Base-by-base conservation (phyloP, 64 coral and sea anemone species). In the Astreopora myriophthalma region DNA sequence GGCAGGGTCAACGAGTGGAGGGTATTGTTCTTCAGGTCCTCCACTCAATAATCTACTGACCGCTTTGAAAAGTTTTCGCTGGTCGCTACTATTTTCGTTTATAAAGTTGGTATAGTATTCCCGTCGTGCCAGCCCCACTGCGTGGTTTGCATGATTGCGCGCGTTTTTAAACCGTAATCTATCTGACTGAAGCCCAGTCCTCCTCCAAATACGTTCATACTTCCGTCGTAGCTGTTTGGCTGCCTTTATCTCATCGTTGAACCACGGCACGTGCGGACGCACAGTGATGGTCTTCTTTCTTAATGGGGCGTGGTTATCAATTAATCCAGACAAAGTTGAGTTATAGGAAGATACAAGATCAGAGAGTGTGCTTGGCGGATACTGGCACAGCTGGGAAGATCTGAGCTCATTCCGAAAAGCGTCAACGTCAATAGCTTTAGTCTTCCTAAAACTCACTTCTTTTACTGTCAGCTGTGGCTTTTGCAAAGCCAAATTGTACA, bases 41-140 rank as follows among this genome's bases (percentile, higher is more conserved):
- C 40, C 1, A 44, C 40, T 44, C 40, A 44, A 5, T 44, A 44
- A 44, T 44, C 6, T 44, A 74, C 37, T 87, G 31, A 87, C 85
- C 3, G 85, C 65, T 22, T 72, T 87, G 34, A 87, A 87, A 0
- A 87, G 85, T 20, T 39, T 34, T 40, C 67, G 60, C 33, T 87
- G 85, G 37, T 84, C 89, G 5, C 44, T 85, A n/a, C 67, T 92
- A 39, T 92, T 85, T 5, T 92, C 79, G 24, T 55, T 85, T 6
- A 92, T 58, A 26, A 92, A 60, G 20, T 92, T 48, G 16, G 89
- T 92, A n/a, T 72, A 85, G 33, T 92, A 92, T 85, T 85, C 78
- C 42, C 24, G 29, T 55, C 42, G 48, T 35, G 71, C 89, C 26
- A 60, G 39, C 36, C 84, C 69, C 32, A 84, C 58, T 0, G 85